phyloP scores from a whole-genome alignment of 2,888 invertebrate genomes.

The Dicycla oo region DNA sequence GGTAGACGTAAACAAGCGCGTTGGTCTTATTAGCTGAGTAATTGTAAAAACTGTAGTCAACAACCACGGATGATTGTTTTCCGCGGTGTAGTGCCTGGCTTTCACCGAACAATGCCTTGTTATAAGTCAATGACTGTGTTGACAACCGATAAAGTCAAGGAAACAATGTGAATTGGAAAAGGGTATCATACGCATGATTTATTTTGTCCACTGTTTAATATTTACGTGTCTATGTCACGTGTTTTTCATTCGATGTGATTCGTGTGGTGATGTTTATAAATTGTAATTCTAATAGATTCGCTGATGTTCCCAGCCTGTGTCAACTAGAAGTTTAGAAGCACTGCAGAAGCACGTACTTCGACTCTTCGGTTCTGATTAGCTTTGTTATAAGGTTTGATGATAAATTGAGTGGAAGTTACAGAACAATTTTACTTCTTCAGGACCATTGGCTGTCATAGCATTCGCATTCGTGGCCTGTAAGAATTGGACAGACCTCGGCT shows the following conservation, averaged over 20 bases:
- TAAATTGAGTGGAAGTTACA: not conserved
- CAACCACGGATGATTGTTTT: constrained; percentile 73
- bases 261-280: not conserved
- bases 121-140: constrained; percentile 64
- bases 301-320: not conserved
- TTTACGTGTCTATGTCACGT: constrained; percentile 40
- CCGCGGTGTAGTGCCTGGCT: constrained; percentile 67
- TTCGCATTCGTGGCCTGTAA: constrained; percentile 95
- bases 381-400: not conserved
- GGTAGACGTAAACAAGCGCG: constrained; percentile 54
- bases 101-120: constrained; percentile 79
- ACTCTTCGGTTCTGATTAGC: not conserved
- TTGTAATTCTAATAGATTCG: not conserved
- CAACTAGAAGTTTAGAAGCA: not conserved
- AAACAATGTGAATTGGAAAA: constrained; percentile 64
- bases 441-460: constrained; percentile 95
- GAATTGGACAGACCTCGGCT: constrained; percentile 95
- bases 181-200: constrained; percentile 49
- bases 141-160: constrained; percentile 69
- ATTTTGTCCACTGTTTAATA: constrained; percentile 45
- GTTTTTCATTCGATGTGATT: constrained; percentile 9
- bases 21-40: constrained; percentile 68
- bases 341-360: not conserved
- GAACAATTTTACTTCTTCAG: constrained; percentile 80
- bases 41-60: constrained; percentile 71